Evolutionary conservation across 1,140 invertebrate genomes (phyloP), one percentile per base, ranked within the genome.

Genomic region (Ips typographus): DNA sequence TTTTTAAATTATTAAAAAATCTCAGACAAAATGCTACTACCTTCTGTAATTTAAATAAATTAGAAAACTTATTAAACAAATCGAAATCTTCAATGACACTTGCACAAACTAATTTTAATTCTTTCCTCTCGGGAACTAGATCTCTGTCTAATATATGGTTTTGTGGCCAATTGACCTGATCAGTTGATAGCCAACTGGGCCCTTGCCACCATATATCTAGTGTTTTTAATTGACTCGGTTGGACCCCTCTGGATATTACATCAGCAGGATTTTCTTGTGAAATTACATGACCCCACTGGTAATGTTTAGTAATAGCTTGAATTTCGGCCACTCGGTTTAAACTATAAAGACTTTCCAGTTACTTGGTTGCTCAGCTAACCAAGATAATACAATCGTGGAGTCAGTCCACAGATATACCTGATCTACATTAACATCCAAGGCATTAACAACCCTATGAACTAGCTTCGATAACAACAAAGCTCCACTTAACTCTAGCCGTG

Each of bases 271-370:
- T n/a, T n/a, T n/a, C n/a, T n/a, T n/a, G n/a, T n/a, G 7, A 78
- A 80, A 8, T n/a, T n/a, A 82, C 76, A 64, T 83, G 76, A 52
- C 67, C 62, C 77, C 80, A 82, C 8, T 58, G 47, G 43, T 58
- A 51, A 4, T 39, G 60, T 8, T 8, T 39, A 22, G 78, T 79
- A 8, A 70, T 55, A 22, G 79, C 3, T 53, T 68, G 64, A 60
- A n/a, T n/a, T n/a, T n/a, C n/a, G n/a, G n/a, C n/a, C n/a, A n/a
- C n/a, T n/a, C n/a, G n/a, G n/a, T n/a, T n/a, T n/a, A n/a, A n/a
- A n/a, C n/a, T n/a, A n/a, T n/a, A n/a, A n/a, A n/a, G n/a, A n/a
- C n/a, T n/a, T n/a, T n/a, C n/a, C n/a, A n/a, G n/a, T n/a, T n/a
- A n/a, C n/a, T n/a, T n/a, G n/a, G n/a, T n/a, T n/a, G 40, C n/a